Conservation (phyloP, 2,113 vertebrate species). For the Mesoclemmys tuberculata region DNA sequence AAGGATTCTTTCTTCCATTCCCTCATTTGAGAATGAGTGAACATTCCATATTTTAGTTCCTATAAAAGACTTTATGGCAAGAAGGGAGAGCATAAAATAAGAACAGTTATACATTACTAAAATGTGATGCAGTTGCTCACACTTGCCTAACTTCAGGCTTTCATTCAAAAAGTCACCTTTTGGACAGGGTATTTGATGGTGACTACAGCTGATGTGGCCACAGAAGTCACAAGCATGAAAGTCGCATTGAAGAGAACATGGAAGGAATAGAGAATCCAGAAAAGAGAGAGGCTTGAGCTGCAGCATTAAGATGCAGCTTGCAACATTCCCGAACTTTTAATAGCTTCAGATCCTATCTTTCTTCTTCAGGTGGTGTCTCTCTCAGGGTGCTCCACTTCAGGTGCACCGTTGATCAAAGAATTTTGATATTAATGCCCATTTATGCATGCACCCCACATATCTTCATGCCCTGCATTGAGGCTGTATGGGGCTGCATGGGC, state of each 20-base stretch:
- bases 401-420: background rate
- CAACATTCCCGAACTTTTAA: background rate
- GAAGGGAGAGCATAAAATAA: background rate
- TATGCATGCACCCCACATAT: background rate
- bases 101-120: background rate
- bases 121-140: background rate
- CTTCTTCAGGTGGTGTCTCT: background rate
- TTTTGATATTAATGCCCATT: background rate
- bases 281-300: background rate
- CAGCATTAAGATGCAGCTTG: background rate
- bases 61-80: background rate
- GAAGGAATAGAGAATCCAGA: background rate
- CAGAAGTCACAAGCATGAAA: background rate
- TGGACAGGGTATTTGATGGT: background rate
- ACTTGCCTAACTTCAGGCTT: background rate
- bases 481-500: too few species aligned
- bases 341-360: background rate
- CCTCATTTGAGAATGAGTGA: background rate
- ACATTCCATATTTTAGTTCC: background rate
- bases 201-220: background rate
- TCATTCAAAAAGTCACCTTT: background rate
- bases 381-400: background rate
- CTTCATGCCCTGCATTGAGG: too few species aligned
- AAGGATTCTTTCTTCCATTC: background rate
- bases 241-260: background rate